Base-by-base conservation (phyloP, 2,113 vertebrate species). In the Erinaceus europaeus region DNA sequence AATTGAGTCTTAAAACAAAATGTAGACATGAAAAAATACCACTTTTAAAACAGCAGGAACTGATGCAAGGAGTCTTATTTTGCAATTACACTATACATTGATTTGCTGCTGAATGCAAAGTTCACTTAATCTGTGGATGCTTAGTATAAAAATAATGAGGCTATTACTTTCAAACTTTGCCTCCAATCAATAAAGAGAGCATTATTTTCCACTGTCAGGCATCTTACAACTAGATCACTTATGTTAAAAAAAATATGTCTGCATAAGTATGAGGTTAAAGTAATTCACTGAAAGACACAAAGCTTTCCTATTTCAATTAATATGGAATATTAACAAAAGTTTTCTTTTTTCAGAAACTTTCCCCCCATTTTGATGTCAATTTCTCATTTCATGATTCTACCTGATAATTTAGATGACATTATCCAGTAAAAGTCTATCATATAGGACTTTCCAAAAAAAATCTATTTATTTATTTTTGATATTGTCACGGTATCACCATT, bases 61-160 rank as follows among this genome's bases (percentile, higher is more conserved):
- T 12, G 1, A 50, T 52, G 7, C 72, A 76, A 57, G 1, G 0
- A n/a, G 20, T 89, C 65, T 91, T 73, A 84, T 36, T 73, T 75
- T 94, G 85, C 74, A 84, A 20, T n/a, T 85, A 80, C 62, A 94
- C 46, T 53, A 91, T 72, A 86, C 21, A 2, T 82, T 95, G 62
- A 95, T 95, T 95, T 74, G 38, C 55, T 80, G 61, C 85, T 82
- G 11, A n/a, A 81, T 36, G 53, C 38, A 92, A 67, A 65, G 64
- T 69, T 93, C 75, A 80, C 65, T 6, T 91, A 91, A 71, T 88
- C 84, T 42, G 0, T 48, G 25, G 62, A 72, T 83, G 48, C 17
- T 93, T 91, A 71, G 48, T 83, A 44, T 44, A 91, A 92, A 95
- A 95, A 94, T 77, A 93, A 86, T 61, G 71, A 79, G n/a, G 44